Base-by-base conservation (phyloP, 2,113 vertebrate genomes). In the Saccopteryx bilineata region DNA sequence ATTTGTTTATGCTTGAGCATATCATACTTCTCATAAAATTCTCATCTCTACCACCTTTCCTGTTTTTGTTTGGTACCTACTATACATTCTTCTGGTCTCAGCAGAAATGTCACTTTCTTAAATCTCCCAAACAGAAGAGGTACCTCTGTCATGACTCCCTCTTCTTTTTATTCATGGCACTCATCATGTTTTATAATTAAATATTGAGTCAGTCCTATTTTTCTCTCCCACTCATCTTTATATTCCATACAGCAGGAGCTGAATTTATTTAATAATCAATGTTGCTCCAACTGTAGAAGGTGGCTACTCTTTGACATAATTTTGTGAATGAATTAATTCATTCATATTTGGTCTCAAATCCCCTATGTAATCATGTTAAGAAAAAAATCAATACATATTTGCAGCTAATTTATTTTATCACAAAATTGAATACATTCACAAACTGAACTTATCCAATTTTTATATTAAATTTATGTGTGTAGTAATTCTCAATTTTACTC, bases 311-410 rank as follows among this genome's bases (percentile, higher is more conserved):
- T 74, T 56, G 50, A 74, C 68, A 8, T 2, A 87, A 75, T 76
- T 75, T 85, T 28, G 28, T 48, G 39, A 72, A 65, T 79, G 6
- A 86, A 87, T 68, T 26, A 61, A 39, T 93, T 96, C 5, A 83
- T 90, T 90, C 26, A 71, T 6, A 39, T 21, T 28, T 82, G 46
- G 72, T 65, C 58, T 86, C 48, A 86, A 91, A 61, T 0, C 5
- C 46, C 79, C 11, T 31, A 85, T 2, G 69, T 10, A 80, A 9
- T 48, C 46, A 31, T 15, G 21, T 50, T 94, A 89, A 75, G 17
- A 58, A 90, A 85, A 93, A 82, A 26, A 3, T 33, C 50, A 93
- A 63, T 69, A 78, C 60, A 93, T 74, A 93, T 72, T 58, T 89
- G 19, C 74, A 15, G 23, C 21, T 71, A 60, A 3, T 80, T 90